These are phyloP conservation scores for Epinotia ramella DNA, from an alignment of 2,888 invertebrate genomes.

Conservation along the genomic window DNA sequence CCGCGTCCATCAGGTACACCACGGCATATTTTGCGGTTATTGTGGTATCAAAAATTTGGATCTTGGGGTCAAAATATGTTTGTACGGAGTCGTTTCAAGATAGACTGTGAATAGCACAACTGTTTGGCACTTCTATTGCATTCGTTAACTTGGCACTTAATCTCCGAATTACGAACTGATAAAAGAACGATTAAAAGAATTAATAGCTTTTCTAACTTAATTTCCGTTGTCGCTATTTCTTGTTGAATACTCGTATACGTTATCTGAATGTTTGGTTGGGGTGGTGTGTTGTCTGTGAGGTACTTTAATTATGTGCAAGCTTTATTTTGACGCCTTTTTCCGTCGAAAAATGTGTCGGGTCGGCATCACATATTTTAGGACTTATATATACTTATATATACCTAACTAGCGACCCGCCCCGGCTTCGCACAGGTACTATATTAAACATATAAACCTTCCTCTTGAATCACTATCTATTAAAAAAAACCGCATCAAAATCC, in stretches of 20 bases:
- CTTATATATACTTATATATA: too few relatives aligned
- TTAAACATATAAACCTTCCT: too few relatives aligned
- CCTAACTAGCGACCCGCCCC: too few relatives aligned
- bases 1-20: too few relatives aligned
- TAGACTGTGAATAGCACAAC: not conserved
- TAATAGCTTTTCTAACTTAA: slow-evolving; percentile 31
- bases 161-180: slow-evolving; percentile 53
- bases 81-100: not conserved
- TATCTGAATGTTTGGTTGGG: not conserved
- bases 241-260: not conserved
- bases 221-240: slow-evolving; percentile 7
- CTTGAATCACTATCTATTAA: too few relatives aligned
- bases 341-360: not conserved
- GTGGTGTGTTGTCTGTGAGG: not conserved
- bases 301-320: not conserved
- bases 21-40: too few relatives aligned
- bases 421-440: too few relatives aligned
- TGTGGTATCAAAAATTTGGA: not conserved
- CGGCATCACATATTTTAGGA: too few relatives aligned
- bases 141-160: slow-evolving; percentile 57
- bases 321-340: not conserved
- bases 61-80: not conserved
- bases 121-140: slow-evolving; percentile 47
- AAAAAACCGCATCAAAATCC: too few relatives aligned
- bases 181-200: slow-evolving; percentile 52